phyloP scores from a whole-genome alignment of 2,797 vertebrate species.

The Phoeniculus purpureus region DNA sequence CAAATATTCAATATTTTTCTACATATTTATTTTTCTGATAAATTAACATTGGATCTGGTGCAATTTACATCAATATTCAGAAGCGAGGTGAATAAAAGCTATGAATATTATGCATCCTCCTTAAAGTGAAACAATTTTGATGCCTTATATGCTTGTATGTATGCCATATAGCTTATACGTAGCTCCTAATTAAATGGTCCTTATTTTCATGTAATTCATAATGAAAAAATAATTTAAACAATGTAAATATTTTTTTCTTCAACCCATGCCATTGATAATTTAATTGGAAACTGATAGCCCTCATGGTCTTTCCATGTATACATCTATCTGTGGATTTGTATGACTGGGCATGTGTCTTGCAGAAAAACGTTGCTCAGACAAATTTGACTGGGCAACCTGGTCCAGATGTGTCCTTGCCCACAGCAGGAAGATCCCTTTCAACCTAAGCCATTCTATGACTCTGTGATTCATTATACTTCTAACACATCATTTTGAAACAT shows the following conservation, averaged over 20 bases:
- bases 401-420: too few species aligned
- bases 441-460: too few species aligned
- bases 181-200: neutral
- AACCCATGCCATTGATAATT: neutral
- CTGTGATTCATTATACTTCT: neutral
- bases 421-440: too few species aligned
- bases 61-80: neutral
- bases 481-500: neutral
- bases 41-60: neutral
- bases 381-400: neutral
- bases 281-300: neutral
- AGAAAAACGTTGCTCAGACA: neutral
- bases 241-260: neutral
- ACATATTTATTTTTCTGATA: neutral
- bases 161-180: too few species aligned
- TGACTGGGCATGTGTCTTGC: accelerated
- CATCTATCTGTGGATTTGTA: neutral
- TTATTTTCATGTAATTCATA: neutral
- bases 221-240: neutral
- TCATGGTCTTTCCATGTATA: neutral
- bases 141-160: too few species aligned
- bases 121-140: neutral
- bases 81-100: neutral
- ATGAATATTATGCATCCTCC: neutral
- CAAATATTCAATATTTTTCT: neutral